Conservation (phyloP, 2,888 invertebrate species). For the Drosophila meridiana region DNA sequence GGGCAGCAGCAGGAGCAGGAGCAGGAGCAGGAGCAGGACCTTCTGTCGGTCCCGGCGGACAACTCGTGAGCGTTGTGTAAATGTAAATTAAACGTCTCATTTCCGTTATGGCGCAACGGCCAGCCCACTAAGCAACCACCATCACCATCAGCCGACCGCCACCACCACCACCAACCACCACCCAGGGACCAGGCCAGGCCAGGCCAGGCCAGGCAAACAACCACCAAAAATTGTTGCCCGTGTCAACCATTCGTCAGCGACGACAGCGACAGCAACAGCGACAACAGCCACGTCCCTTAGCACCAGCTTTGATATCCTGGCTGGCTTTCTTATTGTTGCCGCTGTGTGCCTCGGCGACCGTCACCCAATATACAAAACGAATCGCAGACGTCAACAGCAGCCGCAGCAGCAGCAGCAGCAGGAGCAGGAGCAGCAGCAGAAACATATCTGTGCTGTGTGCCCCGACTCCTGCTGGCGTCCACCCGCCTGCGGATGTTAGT, state of each 20-base stretch:
- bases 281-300: constrained; percentile 39
- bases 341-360: constrained; percentile 22
- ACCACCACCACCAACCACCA: constrained; percentile 47
- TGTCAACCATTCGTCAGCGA: constrained; percentile 79
- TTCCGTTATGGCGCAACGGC: constrained; percentile 72
- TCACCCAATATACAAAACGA: constrained; percentile 38
- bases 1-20: neutral
- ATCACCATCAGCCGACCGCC: constrained; percentile 9
- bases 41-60: constrained; percentile 48
- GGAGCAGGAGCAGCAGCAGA: constrained; percentile 11
- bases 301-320: constrained; percentile 43
- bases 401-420: neutral
- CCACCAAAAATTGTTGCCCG: constrained; percentile 58
- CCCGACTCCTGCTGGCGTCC: constrained; percentile 13
- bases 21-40: neutral
- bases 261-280: constrained; percentile 1
- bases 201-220: constrained; percentile 40
- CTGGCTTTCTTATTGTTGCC: constrained; percentile 27
- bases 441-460: neutral
- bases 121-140: constrained; percentile 37
- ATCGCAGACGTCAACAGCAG: constrained; percentile 18
- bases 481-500: constrained; percentile 75
- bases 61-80: constrained; percentile 66
- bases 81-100: constrained; percentile 82
- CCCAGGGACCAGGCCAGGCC: constrained; percentile 30